These are phyloP conservation scores for Ophraella communa DNA, from an alignment of 2,888 invertebrate genomes.

Conservation along the genomic window DNA sequence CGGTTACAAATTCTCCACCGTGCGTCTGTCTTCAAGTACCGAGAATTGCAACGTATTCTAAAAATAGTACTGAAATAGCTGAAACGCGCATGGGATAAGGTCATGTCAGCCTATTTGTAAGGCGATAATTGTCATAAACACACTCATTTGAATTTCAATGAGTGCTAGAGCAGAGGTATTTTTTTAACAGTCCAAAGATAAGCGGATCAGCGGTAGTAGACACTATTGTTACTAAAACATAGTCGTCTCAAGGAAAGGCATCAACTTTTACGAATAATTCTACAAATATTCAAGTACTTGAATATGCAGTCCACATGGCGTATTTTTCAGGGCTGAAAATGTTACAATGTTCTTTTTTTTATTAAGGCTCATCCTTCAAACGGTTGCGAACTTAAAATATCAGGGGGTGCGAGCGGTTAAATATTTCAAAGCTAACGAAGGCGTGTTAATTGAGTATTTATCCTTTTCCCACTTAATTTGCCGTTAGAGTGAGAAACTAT, in stretches of 20 bases:
- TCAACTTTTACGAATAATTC: no score
- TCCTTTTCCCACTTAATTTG: no score
- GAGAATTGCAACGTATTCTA: slow-evolving; percentile 41
- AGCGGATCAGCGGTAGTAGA: slow-evolving; percentile 7
- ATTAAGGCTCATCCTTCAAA: no score
- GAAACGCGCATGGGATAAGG: slow-evolving; percentile 40
- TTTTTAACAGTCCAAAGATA: slow-evolving; percentile 28
- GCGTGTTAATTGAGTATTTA: no score
- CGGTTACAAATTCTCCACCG: slow-evolving; percentile 13
- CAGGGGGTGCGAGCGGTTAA: no score
- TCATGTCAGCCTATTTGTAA: slow-evolving; percentile 46
- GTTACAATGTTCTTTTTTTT: no score
- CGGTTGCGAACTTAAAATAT: no score
- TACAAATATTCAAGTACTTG: no score
- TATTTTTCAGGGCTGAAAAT: no score
- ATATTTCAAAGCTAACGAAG: no score
- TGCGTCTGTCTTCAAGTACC: slow-evolving; percentile 18
- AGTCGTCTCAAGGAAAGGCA: not conserved
- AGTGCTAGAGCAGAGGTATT: slow-evolving; percentile 27
- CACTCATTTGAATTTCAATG: slow-evolving; percentile 50
- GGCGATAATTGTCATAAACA: slow-evolving; percentile 49
- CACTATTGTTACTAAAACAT: not conserved
- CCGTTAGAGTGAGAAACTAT: no score
- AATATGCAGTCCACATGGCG: no score
- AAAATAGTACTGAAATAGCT: slow-evolving; percentile 46